phyloP scores from a whole-genome alignment of 2,113 vertebrate genomes.

The Pedetes capensis region DNA sequence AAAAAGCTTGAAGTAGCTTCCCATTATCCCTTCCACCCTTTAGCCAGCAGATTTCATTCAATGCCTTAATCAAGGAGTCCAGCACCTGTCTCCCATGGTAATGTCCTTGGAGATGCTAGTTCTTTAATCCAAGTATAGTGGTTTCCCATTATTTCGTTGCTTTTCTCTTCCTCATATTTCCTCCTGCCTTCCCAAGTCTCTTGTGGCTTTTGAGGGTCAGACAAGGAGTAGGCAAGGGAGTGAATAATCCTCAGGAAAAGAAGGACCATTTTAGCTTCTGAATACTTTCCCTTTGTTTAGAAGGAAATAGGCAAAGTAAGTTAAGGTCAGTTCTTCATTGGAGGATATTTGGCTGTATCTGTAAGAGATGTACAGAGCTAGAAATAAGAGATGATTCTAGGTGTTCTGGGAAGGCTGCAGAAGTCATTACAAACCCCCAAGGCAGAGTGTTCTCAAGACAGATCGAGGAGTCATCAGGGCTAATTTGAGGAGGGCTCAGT shows the following conservation, averaged over 20 bases:
- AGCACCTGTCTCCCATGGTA: conserved; percentile 57
- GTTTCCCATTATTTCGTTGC: conserved; percentile 63
- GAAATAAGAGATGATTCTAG: conserved; percentile 48
- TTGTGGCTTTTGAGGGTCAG: conserved; percentile 62
- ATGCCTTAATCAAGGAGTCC: conserved; percentile 75
- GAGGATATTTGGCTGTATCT: conserved; percentile 52
- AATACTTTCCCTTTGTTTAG: conserved; percentile 55
- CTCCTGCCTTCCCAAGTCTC: conserved; percentile 59
- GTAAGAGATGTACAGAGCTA: conserved; percentile 36
- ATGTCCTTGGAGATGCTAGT: conserved; percentile 60
- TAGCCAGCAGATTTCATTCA: conserved; percentile 62
- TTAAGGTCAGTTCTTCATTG: conserved; percentile 50
- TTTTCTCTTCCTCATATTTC: conserved; percentile 57
- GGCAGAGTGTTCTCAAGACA: conserved; percentile 57
- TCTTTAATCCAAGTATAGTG: conserved; percentile 61
- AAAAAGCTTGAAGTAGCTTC: conserved; percentile 59
- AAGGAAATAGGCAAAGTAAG: conserved; percentile 46
- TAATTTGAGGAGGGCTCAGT: conserved; percentile 49
- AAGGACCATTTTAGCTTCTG: conserved; percentile 72
- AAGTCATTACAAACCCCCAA: not conserved
- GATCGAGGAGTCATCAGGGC: conserved; percentile 48
- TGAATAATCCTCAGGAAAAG: conserved; percentile 77
- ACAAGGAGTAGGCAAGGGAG: conserved; percentile 65
- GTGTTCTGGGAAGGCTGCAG: conserved; percentile 53
- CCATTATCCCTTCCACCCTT: conserved; percentile 38